A percentile compares a stretch with the other conserved stretches of the same genome.
Evolutionary conservation across 2,888 invertebrate genomes (phyloP).

Genomic region (Pristionchus mayeri): DNA sequence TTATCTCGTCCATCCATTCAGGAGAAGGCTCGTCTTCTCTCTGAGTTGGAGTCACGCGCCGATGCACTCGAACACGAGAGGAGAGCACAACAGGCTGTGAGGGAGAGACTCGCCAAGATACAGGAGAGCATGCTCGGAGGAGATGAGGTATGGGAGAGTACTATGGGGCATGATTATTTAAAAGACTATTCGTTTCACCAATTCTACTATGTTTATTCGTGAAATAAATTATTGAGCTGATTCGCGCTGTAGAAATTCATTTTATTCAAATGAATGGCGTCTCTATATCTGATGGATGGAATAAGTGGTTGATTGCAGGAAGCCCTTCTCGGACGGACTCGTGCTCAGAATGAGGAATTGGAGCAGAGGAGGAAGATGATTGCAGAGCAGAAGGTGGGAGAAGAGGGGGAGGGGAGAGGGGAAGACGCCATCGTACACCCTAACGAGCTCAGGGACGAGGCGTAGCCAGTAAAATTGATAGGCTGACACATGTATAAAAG

Average conservation of each 20-base stretch:
- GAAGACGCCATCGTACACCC: too few relatives aligned
- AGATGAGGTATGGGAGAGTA: constrained; percentile 45
- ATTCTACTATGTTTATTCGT: too few relatives aligned
- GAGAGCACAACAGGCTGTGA: constrained; percentile 66
- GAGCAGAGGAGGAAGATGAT: constrained; percentile 90
- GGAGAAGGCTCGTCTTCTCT: constrained; percentile 80
- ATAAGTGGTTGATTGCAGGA: constrained; percentile 78
- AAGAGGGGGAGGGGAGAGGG: background rate
- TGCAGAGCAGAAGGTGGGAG: constrained; percentile 86
- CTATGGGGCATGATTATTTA: too few relatives aligned
- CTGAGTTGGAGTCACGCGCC: constrained; percentile 83
- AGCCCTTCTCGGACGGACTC: constrained; percentile 94
- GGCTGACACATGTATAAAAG: too few relatives aligned
- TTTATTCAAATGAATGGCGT: constrained; percentile 78
- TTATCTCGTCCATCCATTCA: too few relatives aligned
- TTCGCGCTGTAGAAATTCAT: constrained; percentile 85
- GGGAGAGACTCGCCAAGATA: constrained; percentile 80
- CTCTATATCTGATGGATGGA: background rate
- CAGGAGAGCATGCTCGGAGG: constrained; percentile 95
- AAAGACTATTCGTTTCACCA: too few relatives aligned
- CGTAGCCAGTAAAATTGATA: too few relatives aligned
- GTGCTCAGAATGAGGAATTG: constrained; percentile 91
- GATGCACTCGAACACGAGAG: constrained; percentile 79
- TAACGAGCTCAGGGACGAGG: too few relatives aligned
- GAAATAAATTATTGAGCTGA: too few relatives aligned